Evolutionary conservation across 2,888 invertebrate species (phyloP).

Genomic region (Megamerina dolium): DNA sequence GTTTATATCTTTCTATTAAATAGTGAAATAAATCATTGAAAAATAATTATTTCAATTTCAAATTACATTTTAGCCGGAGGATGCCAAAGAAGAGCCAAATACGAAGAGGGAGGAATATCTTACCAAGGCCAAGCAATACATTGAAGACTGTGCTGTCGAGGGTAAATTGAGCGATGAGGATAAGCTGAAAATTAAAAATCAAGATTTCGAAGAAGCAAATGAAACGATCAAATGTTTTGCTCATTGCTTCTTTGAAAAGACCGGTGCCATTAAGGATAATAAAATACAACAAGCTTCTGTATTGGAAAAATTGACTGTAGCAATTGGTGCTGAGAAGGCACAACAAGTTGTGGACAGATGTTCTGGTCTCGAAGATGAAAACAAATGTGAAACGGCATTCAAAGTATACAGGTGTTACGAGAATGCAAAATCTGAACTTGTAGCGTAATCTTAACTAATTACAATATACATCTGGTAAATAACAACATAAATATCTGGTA

Average conservation of each 20-base stretch:
- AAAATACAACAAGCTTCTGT: slow-evolving; percentile 28
- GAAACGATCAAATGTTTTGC: slow-evolving; percentile 38
- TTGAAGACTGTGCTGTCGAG: slow-evolving; percentile 27
- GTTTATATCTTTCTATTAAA: too few species aligned
- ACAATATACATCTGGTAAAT: too few species aligned
- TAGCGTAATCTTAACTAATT: background rate
- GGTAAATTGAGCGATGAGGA: slow-evolving; percentile 29
- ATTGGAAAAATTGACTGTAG: slow-evolving; percentile 22
- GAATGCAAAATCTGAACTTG: slow-evolving; percentile 17
- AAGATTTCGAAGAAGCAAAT: slow-evolving; percentile 27
- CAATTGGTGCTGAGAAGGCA: slow-evolving; percentile 35
- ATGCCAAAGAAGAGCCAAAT: too few species aligned
- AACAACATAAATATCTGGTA: too few species aligned
- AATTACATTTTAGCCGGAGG: too few species aligned
- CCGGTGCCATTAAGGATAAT: slow-evolving; percentile 33
- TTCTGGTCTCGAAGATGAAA: slow-evolving; percentile 22
- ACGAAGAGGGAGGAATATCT: slow-evolving; percentile 34
- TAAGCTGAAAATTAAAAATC: slow-evolving; percentile 25
- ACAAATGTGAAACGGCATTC: slow-evolving; percentile 35
- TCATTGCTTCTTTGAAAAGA: slow-evolving; percentile 41
- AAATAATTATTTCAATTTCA: too few species aligned
- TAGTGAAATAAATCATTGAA: too few species aligned
- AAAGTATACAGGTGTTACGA: slow-evolving; percentile 32
- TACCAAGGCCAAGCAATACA: slow-evolving; percentile 25
- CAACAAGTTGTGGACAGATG: slow-evolving; percentile 25